Base-by-base conservation (phyloP, 2,113 vertebrate genomes). In the Perccottus glenii region DNA sequence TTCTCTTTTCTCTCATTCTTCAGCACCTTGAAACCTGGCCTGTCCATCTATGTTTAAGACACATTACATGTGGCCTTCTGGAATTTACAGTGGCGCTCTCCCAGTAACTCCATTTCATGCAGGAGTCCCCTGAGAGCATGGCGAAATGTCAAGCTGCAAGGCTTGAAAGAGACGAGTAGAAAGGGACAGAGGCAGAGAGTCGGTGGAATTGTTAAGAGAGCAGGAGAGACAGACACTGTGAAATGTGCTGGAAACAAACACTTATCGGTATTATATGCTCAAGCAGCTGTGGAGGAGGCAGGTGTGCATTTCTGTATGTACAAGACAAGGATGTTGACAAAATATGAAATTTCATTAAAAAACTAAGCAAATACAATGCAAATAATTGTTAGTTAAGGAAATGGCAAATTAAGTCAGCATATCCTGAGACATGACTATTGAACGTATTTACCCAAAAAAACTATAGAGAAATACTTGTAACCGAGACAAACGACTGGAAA, bases 221-320 rank as follows among this genome's bases (percentile, higher is more conserved):
- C 68, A 87, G 60, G 68, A 44, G 76, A 70, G 75, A 72, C 68
- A 64, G 75, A 72, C 63, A 27, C 67, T 67, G 73, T 60, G 94
- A 98, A 97, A 97, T 96, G 92, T 96, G 93, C 94, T 96, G 95
- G 95, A 98, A 98, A 98, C 93, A 95, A 97, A 98, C 94, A 95
- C 94, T 96, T 95, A 94, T 88, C 90, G 95, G 93, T 93, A 93
- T 96, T 97, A 95, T 94, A 94, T 96, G 94, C 94, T 93, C 93
- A 92, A 95, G 93, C 87, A 93, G 90, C 89, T 89, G 42, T 47
- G 56, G 61, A 27, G 27, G 40, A 61, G 63, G 15, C 27, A 88
- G 92, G 88, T 14, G 32, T 5, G 77, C 74, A 76, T 91, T 27
- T 83, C 84, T 84, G 87, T 4, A 33, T 7, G 6, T 38, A n/a